Percentiles rank a stretch among this genome's conserved stretches.
phyloP scores from a whole-genome alignment of 2,113 vertebrate species.

The Prochilodus magdalenae region DNA sequence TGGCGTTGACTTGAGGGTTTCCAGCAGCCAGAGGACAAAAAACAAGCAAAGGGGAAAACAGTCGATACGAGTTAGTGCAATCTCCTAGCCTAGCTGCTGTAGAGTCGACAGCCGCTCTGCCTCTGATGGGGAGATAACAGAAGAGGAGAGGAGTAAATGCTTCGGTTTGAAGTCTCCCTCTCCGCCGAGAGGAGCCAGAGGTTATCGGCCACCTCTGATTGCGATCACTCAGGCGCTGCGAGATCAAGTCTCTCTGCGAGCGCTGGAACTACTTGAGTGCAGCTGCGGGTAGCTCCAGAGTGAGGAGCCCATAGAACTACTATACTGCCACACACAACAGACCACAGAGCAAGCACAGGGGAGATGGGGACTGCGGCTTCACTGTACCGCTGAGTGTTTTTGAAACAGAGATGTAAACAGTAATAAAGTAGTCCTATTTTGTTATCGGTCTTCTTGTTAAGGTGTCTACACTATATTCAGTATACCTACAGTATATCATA shows the following conservation, averaged over 20 bases:
- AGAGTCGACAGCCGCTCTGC: neutral
- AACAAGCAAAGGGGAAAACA: neutral
- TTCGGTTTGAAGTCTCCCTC: constrained; percentile 57
- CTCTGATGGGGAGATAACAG: constrained; percentile 10
- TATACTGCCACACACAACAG: constrained; percentile 57
- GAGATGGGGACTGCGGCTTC: constrained; percentile 37
- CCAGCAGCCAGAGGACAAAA: neutral
- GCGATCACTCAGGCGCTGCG: constrained; percentile 51
- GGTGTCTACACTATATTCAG: constrained; percentile 56
- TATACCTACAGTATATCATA: constrained; percentile 48
- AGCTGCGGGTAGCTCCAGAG: constrained; percentile 10
- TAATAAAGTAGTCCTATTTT: constrained; percentile 66
- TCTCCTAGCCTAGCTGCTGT: neutral
- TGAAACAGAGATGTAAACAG: constrained; percentile 56
- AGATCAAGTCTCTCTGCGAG: constrained; percentile 46
- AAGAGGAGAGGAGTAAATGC: constrained; percentile 15
- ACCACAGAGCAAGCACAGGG: constrained; percentile 51
- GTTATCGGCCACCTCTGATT: constrained; percentile 60
- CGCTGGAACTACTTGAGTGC: neutral
- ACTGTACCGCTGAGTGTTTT: constrained; percentile 51
- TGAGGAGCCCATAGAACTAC: constrained; percentile 3
- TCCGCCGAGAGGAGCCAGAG: constrained; percentile 56
- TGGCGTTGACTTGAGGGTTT: neutral
- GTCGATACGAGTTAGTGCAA: neutral
- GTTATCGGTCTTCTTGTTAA: constrained; percentile 62